phyloP scores from a whole-genome alignment of 2,888 invertebrate species.

The Axea sp. region DNA sequence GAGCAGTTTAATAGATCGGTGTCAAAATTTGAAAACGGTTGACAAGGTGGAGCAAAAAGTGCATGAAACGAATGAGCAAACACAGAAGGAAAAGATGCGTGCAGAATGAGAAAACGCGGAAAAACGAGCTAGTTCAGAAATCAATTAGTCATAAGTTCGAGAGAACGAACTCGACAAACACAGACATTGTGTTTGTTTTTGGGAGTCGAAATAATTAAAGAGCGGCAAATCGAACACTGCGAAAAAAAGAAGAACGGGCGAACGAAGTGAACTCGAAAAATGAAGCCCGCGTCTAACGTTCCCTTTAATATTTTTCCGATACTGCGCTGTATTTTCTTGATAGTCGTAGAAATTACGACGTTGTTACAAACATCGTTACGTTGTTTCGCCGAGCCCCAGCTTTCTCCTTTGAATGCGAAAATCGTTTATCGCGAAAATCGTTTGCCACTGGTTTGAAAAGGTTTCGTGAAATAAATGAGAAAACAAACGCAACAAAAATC shows the following conservation, averaged over 20 bases:
- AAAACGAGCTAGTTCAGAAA: slow-evolving; percentile 13
- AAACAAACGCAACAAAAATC: not conserved
- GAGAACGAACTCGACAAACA: slow-evolving; percentile 9
- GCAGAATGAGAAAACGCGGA: slow-evolving; percentile 12
- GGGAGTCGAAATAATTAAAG: slow-evolving; percentile 1
- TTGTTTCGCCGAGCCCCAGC: not conserved
- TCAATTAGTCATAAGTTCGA: slow-evolving; percentile 26
- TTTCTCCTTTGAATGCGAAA: not conserved
- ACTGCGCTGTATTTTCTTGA: not conserved
- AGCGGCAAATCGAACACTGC: not conserved
- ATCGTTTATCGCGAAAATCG: not conserved
- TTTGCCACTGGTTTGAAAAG: not conserved
- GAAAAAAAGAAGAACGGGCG: not conserved
- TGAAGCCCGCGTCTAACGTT: not conserved
- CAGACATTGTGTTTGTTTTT: slow-evolving; percentile 13
- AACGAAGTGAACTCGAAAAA: not conserved
- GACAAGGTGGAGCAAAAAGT: slow-evolving; percentile 7
- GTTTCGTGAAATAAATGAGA: too few species aligned
- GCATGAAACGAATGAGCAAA: slow-evolving; percentile 15
- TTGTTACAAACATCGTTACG: slow-evolving; percentile 6
- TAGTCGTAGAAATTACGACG: not conserved
- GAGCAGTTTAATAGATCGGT: slow-evolving; percentile 13
- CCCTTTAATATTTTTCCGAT: not conserved
- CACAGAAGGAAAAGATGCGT: slow-evolving; percentile 4
- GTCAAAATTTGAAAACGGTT: slow-evolving; percentile 12